Evolutionary conservation across 1,140 invertebrate genomes (phyloP), one percentile per base, ranked within the genome.

Genomic region (Microplitis demolitor): DNA sequence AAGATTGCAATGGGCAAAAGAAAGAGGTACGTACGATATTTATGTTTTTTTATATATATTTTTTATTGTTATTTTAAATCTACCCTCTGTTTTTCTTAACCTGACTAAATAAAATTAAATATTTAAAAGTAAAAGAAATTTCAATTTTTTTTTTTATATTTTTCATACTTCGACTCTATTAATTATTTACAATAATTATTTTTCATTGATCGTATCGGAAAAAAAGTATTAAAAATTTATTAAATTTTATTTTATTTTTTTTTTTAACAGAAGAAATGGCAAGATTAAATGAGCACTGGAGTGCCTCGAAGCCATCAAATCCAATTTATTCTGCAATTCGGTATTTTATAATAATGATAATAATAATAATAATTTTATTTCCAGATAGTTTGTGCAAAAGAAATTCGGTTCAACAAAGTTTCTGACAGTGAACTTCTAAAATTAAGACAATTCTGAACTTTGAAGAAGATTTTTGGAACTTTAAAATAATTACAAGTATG

Each of bases 1-100:
- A 83, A 91, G 90, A 83, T 86, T 90, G 72, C 93, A 94, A 88
- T 94, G 93, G 93, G 92, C 92, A 67, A 89, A 87, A 81, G 93
- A 94, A 87, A 89, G 89, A 89, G 92, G 93, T 93, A 88, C 73
- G 81, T 50, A 51, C 34, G 56, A 71, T 33, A 33, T 71, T 72
- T 35, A 13, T 67, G 2, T 61, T 58, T 16, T 50, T n/a, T 14
- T n/a, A 69, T 37, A 14, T 71, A 67, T 35, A 6, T 39, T 34
- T 35, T 63, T n/a, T n/a, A 35, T 39, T 11, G 3, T 66, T 66
- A 63, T 69, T 39, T 67, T 70, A 35, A 67, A 53, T 11, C 5
- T 3, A 2, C 13, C 53, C 14, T 6, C n/a, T 11, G 3, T 54
- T 54, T 54, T 54, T 54, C 13, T 4, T 54, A 54, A 50, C 45